Base-by-base conservation (phyloP, 1,140 invertebrate genomes). In the Heliothis virescens region DNA sequence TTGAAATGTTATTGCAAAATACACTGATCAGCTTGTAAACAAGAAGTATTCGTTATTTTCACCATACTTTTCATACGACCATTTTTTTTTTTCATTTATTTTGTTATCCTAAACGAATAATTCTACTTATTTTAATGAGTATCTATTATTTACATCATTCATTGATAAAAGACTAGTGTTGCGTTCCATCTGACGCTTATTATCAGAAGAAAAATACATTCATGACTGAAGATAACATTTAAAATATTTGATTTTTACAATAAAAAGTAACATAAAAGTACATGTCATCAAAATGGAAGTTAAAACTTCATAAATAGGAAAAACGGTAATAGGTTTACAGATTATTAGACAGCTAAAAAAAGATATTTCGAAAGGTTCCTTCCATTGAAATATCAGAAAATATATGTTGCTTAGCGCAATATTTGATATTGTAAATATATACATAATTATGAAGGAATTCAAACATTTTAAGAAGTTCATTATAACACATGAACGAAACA, bases 41-140 rank as follows among this genome's bases (percentile, higher is more conserved):
- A 67, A 79, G 63, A 82, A 86, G 80, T 83, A 82, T 77, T 79
- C 69, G 75, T 84, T 60, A 83, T 85, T 87, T 89, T 83, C 82
- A 85, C 78, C 81, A 83, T 83, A 69, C 78, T 84, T 84, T 85
- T 89, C 80, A 86, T 87, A 88, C 79, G 85, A 88, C 82, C 82
- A 87, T 85, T 92, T 90, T 86, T 83, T 87, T 91, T 89, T 79
- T 88, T 89, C 86, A 88, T 86, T 90, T 86, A 84, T 87, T 89
- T 86, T 57, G 74, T 52, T 77, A 91, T 85, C 85, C 90, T 94
- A 91, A 89, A 90, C 91, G 91, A 94, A 94, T 90, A 90, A 90
- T 92, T 90, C 89, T 94, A 92, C 91, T 92, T 94, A 94, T 87
- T 77, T 79, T 88, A 89, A 90, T 90, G 90, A 92, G 88, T 92